Evolutionary conservation across 2,113 vertebrate species (phyloP).

Genomic region (Myrmophylax atrothorax): DNA sequence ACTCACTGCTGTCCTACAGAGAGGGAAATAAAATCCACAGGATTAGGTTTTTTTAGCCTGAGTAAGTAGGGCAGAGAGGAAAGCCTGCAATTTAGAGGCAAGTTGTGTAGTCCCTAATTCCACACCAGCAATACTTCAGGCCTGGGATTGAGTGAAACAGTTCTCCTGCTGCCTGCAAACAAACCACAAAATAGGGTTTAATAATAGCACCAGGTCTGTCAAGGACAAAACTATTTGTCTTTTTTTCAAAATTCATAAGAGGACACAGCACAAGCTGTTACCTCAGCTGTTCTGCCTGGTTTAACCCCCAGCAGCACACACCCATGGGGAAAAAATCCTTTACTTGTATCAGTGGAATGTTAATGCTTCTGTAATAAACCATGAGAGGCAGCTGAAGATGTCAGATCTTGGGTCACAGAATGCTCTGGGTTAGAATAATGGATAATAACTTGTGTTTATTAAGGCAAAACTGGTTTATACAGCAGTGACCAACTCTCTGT

Average conservation of each 20-base stretch:
- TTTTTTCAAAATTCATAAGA: background rate
- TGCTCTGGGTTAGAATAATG: background rate
- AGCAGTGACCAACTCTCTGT: background rate
- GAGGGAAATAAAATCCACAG: constrained; percentile 53
- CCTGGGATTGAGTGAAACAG: background rate
- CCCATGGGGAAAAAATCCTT: background rate
- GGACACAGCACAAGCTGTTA: background rate
- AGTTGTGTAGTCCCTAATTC: background rate
- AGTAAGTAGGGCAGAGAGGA: constrained; percentile 50
- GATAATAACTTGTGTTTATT: background rate
- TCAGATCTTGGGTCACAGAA: background rate
- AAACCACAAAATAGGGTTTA: background rate
- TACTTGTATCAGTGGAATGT: background rate
- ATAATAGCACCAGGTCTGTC: background rate
- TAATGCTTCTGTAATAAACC: background rate
- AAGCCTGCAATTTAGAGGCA: background rate
- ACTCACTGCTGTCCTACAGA: constrained; percentile 43
- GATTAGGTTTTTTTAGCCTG: constrained; percentile 11
- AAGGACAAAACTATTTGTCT: background rate
- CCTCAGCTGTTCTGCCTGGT: background rate
- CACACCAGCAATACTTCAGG: background rate
- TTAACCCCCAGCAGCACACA: background rate
- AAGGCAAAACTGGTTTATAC: background rate
- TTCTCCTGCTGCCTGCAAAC: background rate
- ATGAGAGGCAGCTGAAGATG: background rate